Conservation (phyloP, 2,888 invertebrate species). For the Rhagophthalmus giganteus region DNA sequence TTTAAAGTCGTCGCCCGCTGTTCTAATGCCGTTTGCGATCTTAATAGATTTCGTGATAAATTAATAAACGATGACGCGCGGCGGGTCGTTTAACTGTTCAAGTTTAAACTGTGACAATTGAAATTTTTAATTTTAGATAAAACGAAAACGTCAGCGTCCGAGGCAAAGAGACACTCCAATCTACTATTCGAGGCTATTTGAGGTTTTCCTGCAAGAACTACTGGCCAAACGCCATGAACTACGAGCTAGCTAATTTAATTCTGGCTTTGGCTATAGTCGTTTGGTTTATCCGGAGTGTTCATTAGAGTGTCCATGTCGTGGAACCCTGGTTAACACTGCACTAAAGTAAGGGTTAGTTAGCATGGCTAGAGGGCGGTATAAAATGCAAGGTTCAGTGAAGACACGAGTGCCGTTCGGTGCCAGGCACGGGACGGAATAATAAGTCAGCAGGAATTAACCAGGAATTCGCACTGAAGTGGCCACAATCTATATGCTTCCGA, state of each 20-base stretch:
- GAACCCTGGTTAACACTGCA: slow-evolving; percentile 35
- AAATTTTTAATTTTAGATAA: too few relatives aligned
- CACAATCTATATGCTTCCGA: slow-evolving; percentile 33
- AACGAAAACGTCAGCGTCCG: neutral
- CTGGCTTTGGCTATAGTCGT: slow-evolving; percentile 25
- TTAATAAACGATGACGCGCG: too few relatives aligned
- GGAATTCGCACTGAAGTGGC: slow-evolving; percentile 45
- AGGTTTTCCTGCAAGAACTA: slow-evolving; percentile 4
- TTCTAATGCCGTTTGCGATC: too few relatives aligned
- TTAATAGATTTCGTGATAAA: too few relatives aligned
- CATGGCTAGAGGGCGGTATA: slow-evolving; percentile 44
- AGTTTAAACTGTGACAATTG: too few relatives aligned
- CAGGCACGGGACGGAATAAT: slow-evolving; percentile 44
- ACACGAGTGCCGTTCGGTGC: slow-evolving; percentile 45
- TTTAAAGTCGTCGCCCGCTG: too few relatives aligned
- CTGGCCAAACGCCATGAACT: slow-evolving; percentile 23
- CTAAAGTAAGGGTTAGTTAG: slow-evolving; percentile 46
- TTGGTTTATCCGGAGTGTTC: slow-evolving; percentile 36
- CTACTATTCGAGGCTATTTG: neutral
- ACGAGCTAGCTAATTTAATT: slow-evolving; percentile 26
- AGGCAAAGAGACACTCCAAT: neutral
- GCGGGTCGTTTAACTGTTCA: too few relatives aligned
- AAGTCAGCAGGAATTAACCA: slow-evolving; percentile 47
- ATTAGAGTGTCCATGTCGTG: slow-evolving; percentile 43
- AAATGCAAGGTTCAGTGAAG: slow-evolving; percentile 48